Base-by-base conservation (phyloP, 1,140 invertebrate genomes). In the Plutomurus gul region DNA sequence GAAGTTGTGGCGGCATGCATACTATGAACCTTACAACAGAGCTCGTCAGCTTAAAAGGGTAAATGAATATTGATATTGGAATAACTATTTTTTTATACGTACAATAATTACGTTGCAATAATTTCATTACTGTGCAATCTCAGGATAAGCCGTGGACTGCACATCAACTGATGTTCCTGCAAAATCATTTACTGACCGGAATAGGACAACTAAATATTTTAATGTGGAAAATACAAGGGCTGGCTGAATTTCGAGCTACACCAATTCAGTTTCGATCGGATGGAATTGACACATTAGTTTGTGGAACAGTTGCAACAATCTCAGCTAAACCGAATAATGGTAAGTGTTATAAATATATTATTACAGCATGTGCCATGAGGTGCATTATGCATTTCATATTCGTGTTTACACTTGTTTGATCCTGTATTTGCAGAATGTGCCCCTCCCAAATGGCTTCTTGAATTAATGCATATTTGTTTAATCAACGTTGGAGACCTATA, bases 401-500 rank as follows among this genome's bases (percentile, higher is more conserved):
- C 46, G 11, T 27, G 43, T 0, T 77, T 76, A 36, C 18, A 46
- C 36, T 13, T 43, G 0, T 39, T n/a, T 6, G 39, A n/a, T 75
- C 27, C 22, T 56, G 47, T 76, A 39, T 30, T 22, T 74, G 6
- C 25, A 75, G 74, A 65, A 56, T n/a, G 25, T 40, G 5, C 56
- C 11, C 37, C 65, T 6, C 51, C 73, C 20, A 77, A 78, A 49
- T 81, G 78, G 80, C 30, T 80, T 2, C 27, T 37, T 5, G 76
- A 82, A n/a, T 27, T 83, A 5, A 16, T 82, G 3, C 43, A 76
- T 40, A 77, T 80, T 20, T 78, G 60, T 30, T 18, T 76, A 0
- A 71, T 83, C 16, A 83, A 83, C 46, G 43, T 81, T 10, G 82
- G 82, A 37, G 82, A 83, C 37, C 49, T 83, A 10, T 80, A 79